Evolutionary conservation across 2,888 invertebrate species (phyloP).

Genomic region (Nasonovia ribisnigri): DNA sequence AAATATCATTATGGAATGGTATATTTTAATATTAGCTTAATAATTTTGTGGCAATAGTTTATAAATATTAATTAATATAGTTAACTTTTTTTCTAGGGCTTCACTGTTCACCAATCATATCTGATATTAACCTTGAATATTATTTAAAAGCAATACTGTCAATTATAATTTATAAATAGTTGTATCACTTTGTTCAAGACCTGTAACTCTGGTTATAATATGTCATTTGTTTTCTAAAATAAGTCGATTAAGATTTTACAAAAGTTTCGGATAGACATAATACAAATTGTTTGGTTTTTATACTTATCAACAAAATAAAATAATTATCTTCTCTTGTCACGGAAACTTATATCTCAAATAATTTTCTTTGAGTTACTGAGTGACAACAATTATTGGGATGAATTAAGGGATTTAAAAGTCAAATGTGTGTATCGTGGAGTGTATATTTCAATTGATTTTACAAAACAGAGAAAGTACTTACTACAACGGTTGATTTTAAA

Average conservation of each 20-base stretch:
- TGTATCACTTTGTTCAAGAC: not conserved
- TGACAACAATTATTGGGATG: not conserved
- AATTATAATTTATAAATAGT: too few species aligned
- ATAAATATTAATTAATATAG: not conserved
- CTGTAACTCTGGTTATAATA: not conserved
- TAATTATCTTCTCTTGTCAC: not conserved
- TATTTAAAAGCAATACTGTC: not conserved
- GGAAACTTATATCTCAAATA: not conserved
- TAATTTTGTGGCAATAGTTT: not conserved
- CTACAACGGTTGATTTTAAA: not conserved
- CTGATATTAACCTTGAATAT: not conserved
- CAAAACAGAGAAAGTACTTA: not conserved
- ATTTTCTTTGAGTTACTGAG: not conserved
- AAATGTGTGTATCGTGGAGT: not conserved
- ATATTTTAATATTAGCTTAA: not conserved
- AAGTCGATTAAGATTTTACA: not conserved
- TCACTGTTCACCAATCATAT: not conserved
- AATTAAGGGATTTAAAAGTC: not conserved
- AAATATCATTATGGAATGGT: not conserved
- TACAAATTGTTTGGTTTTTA: not conserved
- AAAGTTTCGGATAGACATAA: not conserved
- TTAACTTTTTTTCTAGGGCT: not conserved
- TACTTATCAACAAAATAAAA: not conserved
- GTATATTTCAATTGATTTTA: not conserved
- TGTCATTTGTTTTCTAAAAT: not conserved